Evolutionary conservation across 2,797 vertebrate species (phyloP).

Genomic region (Centroberyx gerrardi): DNA sequence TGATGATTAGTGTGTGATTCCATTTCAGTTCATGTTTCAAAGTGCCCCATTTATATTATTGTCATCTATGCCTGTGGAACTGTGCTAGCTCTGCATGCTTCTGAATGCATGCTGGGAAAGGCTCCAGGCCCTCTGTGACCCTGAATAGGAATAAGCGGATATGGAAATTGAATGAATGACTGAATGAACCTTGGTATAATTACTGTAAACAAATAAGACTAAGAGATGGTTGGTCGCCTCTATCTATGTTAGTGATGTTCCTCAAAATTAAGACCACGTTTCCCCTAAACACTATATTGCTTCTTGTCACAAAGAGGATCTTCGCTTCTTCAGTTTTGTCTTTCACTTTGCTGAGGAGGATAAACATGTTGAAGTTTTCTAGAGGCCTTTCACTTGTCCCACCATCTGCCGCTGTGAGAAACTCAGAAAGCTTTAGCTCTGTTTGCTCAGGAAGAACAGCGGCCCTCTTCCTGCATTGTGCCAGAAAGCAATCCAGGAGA

Average conservation of each 20-base stretch:
- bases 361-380: conserved; percentile 39
- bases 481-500: conserved; percentile 54
- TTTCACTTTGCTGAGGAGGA: conserved; percentile 10
- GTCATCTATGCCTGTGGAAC: no score
- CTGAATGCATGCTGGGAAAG: no score
- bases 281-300: conserved; percentile 12
- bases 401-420: conserved; percentile 58
- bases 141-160: no score
- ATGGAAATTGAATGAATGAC: no score
- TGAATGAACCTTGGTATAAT: not conserved
- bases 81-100: no score
- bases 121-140: no score
- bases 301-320: conserved; percentile 41
- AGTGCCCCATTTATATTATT: no score
- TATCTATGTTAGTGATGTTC: not conserved
- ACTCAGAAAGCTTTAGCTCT: conserved; percentile 49
- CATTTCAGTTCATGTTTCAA: not conserved
- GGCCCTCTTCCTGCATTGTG: conserved; percentile 47
- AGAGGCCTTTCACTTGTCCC: conserved; percentile 49
- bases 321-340: conserved; percentile 40
- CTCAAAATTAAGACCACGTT: conserved; percentile 18
- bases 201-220: conserved; percentile 1
- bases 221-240: not conserved
- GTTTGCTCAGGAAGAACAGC: conserved; percentile 45
- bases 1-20: not conserved